Base-by-base conservation (phyloP, 2,113 vertebrate species). In the Ariopsis seemanni region DNA sequence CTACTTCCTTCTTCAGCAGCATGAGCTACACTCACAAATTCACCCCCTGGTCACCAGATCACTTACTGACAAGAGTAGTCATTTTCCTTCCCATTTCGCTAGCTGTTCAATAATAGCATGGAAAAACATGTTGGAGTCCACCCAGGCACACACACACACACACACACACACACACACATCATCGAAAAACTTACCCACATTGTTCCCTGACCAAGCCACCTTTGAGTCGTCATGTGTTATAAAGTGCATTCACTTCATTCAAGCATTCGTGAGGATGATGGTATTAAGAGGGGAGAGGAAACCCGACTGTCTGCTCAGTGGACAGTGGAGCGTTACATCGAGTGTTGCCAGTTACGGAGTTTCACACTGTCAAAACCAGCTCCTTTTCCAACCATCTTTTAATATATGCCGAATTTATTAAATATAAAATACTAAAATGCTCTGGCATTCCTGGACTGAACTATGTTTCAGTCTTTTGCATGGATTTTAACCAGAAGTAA, bases 171-270 rank as follows among this genome's bases (percentile, higher is more conserved):
- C 12, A 11, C 82, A 34, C 5, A 18, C 10, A 57, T 4, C 42
- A 67, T 71, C 34, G 30, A 55, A 55, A 84, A 83, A 48, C 34
- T 17, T 48, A 42, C 58, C 48, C 69, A 83, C 63, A 63, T 17
- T 25, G 25, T 42, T 65, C 18, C 60, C 62, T 55, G 7, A 75
- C 71, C 34, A 58, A 87, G 14, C 67, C 30, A 34, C 20, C n/a
- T 27, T 58, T 74, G 48, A 62, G 86, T 87, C 81, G 74, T 42
- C 42, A 42, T 67, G 55, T 83, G 81, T 22, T 72, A 53, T n/a
- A 81, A 84, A 78, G 53, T 57, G 18, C 9, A 52, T 65, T 53
- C 69, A 77, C 85, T 85, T 85, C 30, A 81, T 42, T 58, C 72
- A 69, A 69, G 78, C 52, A 58, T 48, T 14, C 30, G 12, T 69